Conservation (phyloP, 2,113 vertebrate species). For the Indicator maculatus region DNA sequence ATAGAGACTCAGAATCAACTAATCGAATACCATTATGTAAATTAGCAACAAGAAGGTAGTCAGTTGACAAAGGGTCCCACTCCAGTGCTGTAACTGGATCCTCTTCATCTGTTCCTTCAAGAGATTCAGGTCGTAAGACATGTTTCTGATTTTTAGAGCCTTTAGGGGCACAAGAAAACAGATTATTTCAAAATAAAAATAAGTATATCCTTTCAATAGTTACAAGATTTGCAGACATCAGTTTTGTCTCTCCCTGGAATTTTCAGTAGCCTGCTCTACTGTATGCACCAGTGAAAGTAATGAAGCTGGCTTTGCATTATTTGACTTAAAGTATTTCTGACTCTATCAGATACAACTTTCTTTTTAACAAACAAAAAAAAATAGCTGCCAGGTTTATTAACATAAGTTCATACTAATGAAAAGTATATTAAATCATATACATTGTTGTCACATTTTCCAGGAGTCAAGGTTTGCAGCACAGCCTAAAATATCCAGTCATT, state of each 20-base stretch:
- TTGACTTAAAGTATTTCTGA: neutral
- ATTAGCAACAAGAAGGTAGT: constrained; percentile 95
- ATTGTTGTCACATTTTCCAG: neutral
- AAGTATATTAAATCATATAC: neutral
- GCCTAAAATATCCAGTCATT: neutral
- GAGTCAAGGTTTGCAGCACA: neutral
- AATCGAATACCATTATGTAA: constrained; percentile 91
- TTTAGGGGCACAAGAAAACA: constrained; percentile 59
- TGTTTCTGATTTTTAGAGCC: constrained; percentile 94
- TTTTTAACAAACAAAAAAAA: neutral
- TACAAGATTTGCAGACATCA: neutral
- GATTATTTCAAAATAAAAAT: neutral
- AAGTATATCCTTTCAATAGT: neutral
- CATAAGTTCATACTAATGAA: neutral
- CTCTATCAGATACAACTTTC: neutral
- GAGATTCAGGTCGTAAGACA: constrained; percentile 89
- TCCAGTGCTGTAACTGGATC: constrained; percentile 93
- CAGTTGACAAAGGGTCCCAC: constrained; percentile 93
- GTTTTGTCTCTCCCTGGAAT: neutral
- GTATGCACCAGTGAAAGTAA: neutral
- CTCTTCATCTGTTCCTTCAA: constrained; percentile 95
- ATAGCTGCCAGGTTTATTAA: neutral
- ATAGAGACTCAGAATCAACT: constrained; percentile 89
- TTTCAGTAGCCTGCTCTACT: neutral
- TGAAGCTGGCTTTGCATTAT: neutral